Percentiles rank a stretch among this genome's conserved stretches.
These are phyloP conservation scores for Octonoba sinensis DNA, from an alignment of 2,888 invertebrate genomes.

Conservation along the genomic window DNA sequence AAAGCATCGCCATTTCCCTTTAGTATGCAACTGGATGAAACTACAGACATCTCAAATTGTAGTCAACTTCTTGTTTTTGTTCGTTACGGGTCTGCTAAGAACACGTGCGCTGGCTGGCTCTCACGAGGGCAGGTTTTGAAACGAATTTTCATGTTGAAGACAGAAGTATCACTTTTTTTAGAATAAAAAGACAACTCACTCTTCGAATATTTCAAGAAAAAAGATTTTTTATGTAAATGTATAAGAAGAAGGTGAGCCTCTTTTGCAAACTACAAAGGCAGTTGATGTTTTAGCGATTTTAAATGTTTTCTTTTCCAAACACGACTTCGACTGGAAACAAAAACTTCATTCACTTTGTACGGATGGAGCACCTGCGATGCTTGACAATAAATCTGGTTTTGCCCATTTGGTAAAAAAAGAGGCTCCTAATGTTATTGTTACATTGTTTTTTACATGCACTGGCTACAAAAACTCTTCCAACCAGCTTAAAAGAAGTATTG, in stretches of 20 bases:
- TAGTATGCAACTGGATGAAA: conserved; percentile 68
- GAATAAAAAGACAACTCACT: conserved; percentile 38
- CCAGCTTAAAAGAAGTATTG: conserved; percentile 33
- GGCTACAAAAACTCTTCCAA: conserved; percentile 40
- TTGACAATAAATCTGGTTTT: no score
- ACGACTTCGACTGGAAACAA: no score
- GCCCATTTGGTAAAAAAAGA: conserved; percentile 6
- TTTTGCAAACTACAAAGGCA: conserved; percentile 7
- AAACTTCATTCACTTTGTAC: no score
- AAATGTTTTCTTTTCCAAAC: conserved; percentile 11
- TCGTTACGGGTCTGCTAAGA: no score
- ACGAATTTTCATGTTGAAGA: conserved; percentile 43
- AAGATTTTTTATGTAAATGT: conserved; percentile 42
- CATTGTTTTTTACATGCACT: conserved; percentile 31
- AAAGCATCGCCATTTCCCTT: conserved; percentile 44
- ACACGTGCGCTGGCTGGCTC: no score
- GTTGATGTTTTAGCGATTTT: conserved; percentile 11
- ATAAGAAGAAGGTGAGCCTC: no score
- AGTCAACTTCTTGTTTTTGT: no score
- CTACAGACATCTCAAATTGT: conserved; percentile 70
- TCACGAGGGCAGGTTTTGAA: conserved; percentile 42
- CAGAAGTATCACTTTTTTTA: conserved; percentile 27
- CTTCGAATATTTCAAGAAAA: conserved; percentile 44
- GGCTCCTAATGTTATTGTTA: conserved; percentile 11
- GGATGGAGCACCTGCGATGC: no score